phyloP scores from a whole-genome alignment of 2,888 invertebrate genomes.

The Gymnocheta viridis region DNA sequence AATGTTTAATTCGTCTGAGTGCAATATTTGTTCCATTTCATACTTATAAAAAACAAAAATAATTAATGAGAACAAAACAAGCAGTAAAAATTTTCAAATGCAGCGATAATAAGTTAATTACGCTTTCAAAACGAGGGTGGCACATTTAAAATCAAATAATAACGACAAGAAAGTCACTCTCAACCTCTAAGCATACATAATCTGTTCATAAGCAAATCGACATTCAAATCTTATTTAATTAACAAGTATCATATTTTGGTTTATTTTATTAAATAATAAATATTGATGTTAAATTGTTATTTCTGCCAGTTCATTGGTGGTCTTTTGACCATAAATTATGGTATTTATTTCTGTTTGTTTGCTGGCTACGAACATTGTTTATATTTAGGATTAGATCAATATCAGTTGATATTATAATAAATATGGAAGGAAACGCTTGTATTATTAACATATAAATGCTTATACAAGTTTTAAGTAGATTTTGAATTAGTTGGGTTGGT shows the following conservation, averaged over 20 bases:
- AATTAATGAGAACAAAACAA: not conserved
- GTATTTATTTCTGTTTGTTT: slow-evolving; percentile 18
- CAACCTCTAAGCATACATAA: not conserved
- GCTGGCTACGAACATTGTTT: slow-evolving; percentile 8
- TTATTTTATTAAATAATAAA: slow-evolving; percentile 10
- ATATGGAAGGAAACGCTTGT: not conserved
- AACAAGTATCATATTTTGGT: slow-evolving; percentile 14
- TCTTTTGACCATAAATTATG: slow-evolving; percentile 40
- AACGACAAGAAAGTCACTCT: not conserved
- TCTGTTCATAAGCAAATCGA: not conserved
- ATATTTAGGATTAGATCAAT: slow-evolving; percentile 23
- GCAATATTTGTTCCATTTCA: not conserved
- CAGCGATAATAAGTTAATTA: not conserved
- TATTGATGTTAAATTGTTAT: not conserved
- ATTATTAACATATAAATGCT: slow-evolving; percentile 34
- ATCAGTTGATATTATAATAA: slow-evolving; percentile 10
- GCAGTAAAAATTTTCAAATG: not conserved
- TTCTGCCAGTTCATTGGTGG: slow-evolving; percentile 29
- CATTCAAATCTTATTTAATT: slow-evolving; percentile 35
- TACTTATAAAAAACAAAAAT: not conserved
- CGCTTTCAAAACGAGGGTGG: not conserved
- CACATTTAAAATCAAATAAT: not conserved
- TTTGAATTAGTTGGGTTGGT: not conserved
- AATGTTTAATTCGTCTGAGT: not conserved
- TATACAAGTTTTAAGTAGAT: slow-evolving; percentile 5